Evolutionary conservation across 2,113 vertebrate species (phyloP).

Genomic region (Turnix velox): DNA sequence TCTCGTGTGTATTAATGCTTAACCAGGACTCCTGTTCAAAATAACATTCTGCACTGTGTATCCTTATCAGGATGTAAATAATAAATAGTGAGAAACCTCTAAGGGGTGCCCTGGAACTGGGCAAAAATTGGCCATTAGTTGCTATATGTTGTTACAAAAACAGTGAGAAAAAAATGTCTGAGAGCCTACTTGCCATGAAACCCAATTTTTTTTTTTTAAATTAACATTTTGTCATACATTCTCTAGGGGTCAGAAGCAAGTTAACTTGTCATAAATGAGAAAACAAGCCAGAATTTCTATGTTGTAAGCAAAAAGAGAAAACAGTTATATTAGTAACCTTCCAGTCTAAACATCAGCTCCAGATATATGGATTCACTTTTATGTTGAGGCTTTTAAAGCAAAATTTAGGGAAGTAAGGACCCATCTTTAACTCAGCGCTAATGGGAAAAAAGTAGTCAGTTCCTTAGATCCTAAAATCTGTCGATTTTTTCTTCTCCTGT

Average conservation of each 20-base stretch:
- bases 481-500: not conserved
- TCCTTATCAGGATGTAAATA: not conserved
- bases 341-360: not conserved
- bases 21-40: not conserved
- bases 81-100: not conserved
- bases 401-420: not conserved
- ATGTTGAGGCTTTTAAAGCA: not conserved
- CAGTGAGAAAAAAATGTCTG: not conserved
- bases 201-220: not conserved
- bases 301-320: not conserved
- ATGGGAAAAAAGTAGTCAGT: not conserved
- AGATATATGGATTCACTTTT: not conserved
- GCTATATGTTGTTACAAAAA: not conserved
- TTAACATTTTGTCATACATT: not conserved
- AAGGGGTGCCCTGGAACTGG: not conserved
- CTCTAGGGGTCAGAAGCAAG: not conserved
- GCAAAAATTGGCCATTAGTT: not conserved
- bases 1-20: not conserved
- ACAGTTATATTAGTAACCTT: not conserved
- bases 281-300: not conserved
- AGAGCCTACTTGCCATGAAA: not conserved
- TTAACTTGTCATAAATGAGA: not conserved
- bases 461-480: not conserved
- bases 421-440: not conserved
- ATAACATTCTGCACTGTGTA: not conserved